Base-by-base conservation (phyloP, 2,797 vertebrate genomes). In the Helostoma temminkii region DNA sequence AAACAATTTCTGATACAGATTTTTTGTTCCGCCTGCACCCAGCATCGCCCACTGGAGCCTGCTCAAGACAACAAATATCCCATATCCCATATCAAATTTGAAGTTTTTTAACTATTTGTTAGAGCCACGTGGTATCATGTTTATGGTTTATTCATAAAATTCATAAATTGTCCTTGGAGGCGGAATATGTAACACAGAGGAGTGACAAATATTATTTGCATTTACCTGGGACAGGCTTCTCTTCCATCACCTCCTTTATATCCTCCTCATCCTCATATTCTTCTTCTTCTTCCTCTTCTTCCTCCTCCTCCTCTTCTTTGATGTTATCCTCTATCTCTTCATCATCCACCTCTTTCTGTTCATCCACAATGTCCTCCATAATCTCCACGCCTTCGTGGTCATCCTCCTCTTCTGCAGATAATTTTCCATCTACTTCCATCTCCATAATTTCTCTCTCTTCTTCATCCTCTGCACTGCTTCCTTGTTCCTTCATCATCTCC, bases 401-500 rank as follows among this genome's bases (percentile, higher is more conserved):
- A 0, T 76, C 49, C 53, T 81, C 81, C 2, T 82, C 82, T 4
- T 69, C 82, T 4, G 42, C 39, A 42, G 78, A 36, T n/a, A 56
- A 28, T 22, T 80, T 74, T 58, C 80, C 78, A 4, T 84, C 83
- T 3, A 16, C 49, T 0, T 60, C 75, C 71, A 90, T 74, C 53
- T 75, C 72, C 49, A 86, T 82, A 4, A 89, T 76, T 4, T 81
- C 90, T 16, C 64, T 68, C 16, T 85, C 85, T 3, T 92, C 88
- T 9, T 92, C 89, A 7, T 92, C 89, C 1, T 98, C 97, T 1
- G 94, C 94, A 55, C 95, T 96, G 90, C 95, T 96, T 54, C 88
- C 92, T 81, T 94, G 96, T 37, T 94, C 96, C 82, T 97, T 96
- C 84, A 97, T 93, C 91, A 95, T 95, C 76, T 98, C 97, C 91